Evolutionary conservation across 2,888 invertebrate genomes (phyloP).

Genomic region (Corbicula japonica): DNA sequence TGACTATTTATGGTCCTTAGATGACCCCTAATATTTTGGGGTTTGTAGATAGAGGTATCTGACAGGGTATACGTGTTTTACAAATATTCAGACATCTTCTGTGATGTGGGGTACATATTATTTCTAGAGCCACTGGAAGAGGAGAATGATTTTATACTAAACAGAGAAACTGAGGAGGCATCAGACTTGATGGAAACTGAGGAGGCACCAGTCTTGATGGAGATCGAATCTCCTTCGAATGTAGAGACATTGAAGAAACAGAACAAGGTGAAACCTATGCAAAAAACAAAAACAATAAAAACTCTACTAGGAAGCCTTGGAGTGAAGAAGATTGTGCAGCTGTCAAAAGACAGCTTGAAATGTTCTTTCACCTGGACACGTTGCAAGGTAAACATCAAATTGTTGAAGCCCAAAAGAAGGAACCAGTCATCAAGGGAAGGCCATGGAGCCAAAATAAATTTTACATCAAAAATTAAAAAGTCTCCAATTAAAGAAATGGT

Average conservation of each 20-base stretch:
- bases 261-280: conserved; percentile 1
- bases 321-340: conserved; percentile 1
- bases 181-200: too few species aligned
- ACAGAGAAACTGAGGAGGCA: too few species aligned
- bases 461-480: background rate
- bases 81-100: background rate
- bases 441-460: background rate
- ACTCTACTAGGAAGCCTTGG: conserved; percentile 1
- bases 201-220: too few species aligned
- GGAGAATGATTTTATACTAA: too few species aligned
- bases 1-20: background rate
- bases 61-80: conserved; percentile 1
- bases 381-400: background rate
- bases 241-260: background rate
- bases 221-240: background rate
- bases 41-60: background rate
- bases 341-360: background rate
- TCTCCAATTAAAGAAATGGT: background rate
- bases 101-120: background rate
- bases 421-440: background rate
- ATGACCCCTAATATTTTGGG: conserved; percentile 2
- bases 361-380: background rate
- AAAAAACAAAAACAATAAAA: conserved; percentile 1
- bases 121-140: conserved; percentile 1
- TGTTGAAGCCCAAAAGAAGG: background rate